Conservation (phyloP, 2,888 invertebrate species). For the Drosophila parthenogenetica region DNA sequence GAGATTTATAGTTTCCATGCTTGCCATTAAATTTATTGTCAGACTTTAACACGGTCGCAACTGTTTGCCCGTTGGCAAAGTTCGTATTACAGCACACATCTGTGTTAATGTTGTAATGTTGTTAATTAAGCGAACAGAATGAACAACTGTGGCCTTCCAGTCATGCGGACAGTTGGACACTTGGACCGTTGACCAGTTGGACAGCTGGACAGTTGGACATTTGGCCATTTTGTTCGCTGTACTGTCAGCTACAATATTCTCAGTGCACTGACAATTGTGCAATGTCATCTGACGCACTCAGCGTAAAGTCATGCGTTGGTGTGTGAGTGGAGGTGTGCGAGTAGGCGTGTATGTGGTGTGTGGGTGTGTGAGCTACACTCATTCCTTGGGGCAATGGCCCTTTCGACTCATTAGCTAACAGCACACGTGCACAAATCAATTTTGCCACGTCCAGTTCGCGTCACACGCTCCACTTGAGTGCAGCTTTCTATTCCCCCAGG, state of each 20-base stretch:
- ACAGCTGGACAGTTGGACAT: constrained; percentile 12
- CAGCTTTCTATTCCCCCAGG: constrained; percentile 23
- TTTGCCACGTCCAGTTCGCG: constrained; percentile 52
- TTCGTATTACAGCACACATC: constrained; percentile 5
- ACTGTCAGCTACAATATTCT: constrained; percentile 33
- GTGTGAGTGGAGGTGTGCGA: constrained; percentile 1
- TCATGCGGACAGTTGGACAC: constrained; percentile 7
- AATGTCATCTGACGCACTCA: constrained; percentile 24
- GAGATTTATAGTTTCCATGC: constrained; percentile 5
- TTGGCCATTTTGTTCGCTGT: constrained; percentile 16
- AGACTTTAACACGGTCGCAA: constrained; percentile 42
- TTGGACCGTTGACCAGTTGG: not conserved
- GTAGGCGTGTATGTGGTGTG: constrained; percentile 1
- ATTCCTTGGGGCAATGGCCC: constrained; percentile 32
- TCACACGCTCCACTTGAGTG: constrained; percentile 36
- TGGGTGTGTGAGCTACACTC: not conserved
- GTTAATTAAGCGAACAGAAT: constrained; percentile 67
- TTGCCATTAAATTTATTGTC: constrained; percentile 48
- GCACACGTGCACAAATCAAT: constrained; percentile 78
- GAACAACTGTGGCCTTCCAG: constrained; percentile 36
- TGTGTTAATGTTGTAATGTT: constrained; percentile 60
- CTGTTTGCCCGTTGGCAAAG: constrained; percentile 1
- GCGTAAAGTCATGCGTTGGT: constrained; percentile 10
- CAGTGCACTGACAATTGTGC: constrained; percentile 40
- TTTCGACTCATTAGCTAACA: constrained; percentile 70